Percentiles rank a stretch among this genome's conserved stretches.
Evolutionary conservation across 2,797 vertebrate genomes (phyloP).

Genomic region (Mormyrops boulengeri): DNA sequence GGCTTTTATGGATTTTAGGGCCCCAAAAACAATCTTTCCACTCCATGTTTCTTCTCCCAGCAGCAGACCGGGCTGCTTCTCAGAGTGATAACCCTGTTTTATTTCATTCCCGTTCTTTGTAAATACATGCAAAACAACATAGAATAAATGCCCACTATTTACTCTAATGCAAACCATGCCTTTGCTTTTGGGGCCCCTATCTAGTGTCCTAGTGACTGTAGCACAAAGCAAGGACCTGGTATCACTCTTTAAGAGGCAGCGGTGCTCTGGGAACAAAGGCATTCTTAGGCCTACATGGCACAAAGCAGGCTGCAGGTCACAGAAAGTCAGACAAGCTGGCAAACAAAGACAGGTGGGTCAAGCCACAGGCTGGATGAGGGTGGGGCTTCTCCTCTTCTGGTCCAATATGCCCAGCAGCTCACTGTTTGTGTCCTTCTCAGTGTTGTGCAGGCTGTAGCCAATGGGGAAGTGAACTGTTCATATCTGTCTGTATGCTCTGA

Average conservation of each 20-base stretch:
- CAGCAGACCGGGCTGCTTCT: neutral
- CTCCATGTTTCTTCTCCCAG: neutral
- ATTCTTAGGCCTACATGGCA: neutral
- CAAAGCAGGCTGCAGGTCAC: neutral
- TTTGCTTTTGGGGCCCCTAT: neutral
- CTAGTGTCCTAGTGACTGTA: neutral
- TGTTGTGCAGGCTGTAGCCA: neutral
- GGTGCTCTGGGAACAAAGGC: neutral
- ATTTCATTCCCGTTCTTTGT: neutral
- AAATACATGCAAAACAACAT: neutral
- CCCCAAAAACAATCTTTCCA: neutral
- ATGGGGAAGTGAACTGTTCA: neutral
- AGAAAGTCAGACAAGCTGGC: neutral
- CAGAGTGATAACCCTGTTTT: neutral
- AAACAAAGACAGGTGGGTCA: neutral
- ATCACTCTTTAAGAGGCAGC: neutral
- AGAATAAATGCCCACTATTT: neutral
- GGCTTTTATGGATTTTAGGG: neutral
- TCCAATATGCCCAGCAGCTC: neutral
- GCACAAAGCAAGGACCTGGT: neutral
- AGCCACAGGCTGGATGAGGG: neutral
- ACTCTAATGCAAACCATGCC: neutral
- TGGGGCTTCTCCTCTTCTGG: neutral
- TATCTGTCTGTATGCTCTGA: neutral
- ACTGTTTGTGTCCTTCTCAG: neutral